Evolutionary conservation across 1,140 invertebrate genomes (phyloP), one percentile per base, ranked within the genome.

Genomic region (Drosophila willistoni): DNA sequence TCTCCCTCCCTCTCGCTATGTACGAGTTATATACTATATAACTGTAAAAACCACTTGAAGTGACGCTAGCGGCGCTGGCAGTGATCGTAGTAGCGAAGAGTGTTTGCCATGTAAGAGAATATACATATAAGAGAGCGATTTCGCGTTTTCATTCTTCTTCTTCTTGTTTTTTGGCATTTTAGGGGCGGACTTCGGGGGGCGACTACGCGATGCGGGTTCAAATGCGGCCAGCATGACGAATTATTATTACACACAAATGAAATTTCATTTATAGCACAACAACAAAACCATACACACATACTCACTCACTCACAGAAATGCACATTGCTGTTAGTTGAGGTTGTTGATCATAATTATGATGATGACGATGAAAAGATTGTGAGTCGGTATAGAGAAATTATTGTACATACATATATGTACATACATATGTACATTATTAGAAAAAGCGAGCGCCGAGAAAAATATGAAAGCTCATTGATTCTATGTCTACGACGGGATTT

Each of bases 141-240:
- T 64, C 63, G 44, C 36, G 56, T 36, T 19, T 55, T 34, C 44
- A 44, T 47, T 61, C 34, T 14, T 59, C 41, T 70, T 33, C 33
- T 68, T 68, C 39, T 70, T 51, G 34, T 62, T 71, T 75, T 75
- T 74, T 64, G 41, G 79, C 83, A 79, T 79, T 71, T 87, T 83
- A 86, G 79, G 84, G 84, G 83, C 83, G 79, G 83, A 67, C 36
- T 55, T 12, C 22, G 7, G 51, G 17, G 22, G 56, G 29, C 57
- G 68, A 57, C 59, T 60, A 33, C 64, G 70, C 67, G 80, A 87
- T 89, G 84, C 83, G 84, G 83, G 84, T 83, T 87, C 84, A 89
- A 86, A 84, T 77, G 83, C 83, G 84, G 84, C 80, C 84, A 84
- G 83, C 83, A 89, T 87, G 84, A 87, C 83, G 84, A 87, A 87